These are phyloP conservation scores for Nemurella pictetii DNA, from an alignment of 2,888 invertebrate genomes.

Conservation along the genomic window DNA sequence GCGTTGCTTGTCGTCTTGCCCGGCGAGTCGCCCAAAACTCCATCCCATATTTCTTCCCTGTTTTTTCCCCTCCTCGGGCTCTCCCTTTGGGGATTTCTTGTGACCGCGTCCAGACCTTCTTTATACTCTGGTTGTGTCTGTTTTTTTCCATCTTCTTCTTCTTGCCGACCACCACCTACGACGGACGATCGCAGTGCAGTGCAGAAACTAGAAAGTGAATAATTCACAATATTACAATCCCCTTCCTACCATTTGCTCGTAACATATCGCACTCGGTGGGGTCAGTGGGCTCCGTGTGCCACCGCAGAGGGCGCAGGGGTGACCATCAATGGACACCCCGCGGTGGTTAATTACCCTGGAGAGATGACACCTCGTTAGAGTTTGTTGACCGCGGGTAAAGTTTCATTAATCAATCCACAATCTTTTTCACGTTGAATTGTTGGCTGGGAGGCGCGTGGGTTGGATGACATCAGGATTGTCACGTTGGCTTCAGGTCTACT, in stretches of 20 bases:
- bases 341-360: neutral
- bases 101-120: neutral
- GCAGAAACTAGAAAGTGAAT: conserved; percentile 8
- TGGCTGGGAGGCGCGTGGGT: too few species aligned
- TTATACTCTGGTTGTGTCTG: neutral
- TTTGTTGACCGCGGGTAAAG: neutral
- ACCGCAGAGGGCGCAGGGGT: neutral
- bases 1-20: too few species aligned
- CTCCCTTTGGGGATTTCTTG: conserved; percentile 4
- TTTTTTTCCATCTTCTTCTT: neutral
- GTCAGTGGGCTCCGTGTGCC: neutral
- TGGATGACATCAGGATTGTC: too few species aligned
- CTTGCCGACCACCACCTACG: neutral
- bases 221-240: conserved; percentile 20
- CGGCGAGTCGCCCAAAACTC: neutral
- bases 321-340: neutral
- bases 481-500: too few species aligned
- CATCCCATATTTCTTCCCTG: conserved; percentile 12
- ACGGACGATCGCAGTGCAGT: neutral
- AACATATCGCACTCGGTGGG: neutral
- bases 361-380: neutral
- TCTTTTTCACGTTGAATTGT: too few species aligned
- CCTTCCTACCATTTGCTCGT: neutral
- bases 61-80: neutral
- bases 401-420: neutral